Base-by-base conservation (phyloP, 2,113 vertebrate genomes). In the Thamnaconus septentrionalis region DNA sequence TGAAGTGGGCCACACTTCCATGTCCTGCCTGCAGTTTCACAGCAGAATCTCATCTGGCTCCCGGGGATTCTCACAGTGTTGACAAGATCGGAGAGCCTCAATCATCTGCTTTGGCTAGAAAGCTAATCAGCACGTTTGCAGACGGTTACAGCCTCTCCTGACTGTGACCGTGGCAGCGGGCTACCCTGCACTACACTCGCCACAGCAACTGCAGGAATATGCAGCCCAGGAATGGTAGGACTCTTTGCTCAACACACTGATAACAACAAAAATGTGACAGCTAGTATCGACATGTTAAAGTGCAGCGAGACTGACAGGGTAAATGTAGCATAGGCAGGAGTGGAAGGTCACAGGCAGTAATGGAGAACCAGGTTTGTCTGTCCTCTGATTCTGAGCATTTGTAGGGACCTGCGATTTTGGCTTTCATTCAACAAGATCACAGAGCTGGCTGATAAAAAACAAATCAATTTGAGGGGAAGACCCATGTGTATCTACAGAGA, bases 241-340 rank as follows among this genome's bases (percentile, higher is more conserved):
- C 8, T 54, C 12, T 63, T 56, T 3, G 39, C 50, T 6, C 11
- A 39, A 53, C 63, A 66, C 52, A 44, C 12, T 40, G 7, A n/a
- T 71, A 77, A 65, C 59, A 18, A 42, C 4, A 61, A 60, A 54
- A 12, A 67, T 75, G 55, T 59, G 6, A 65, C 56, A 53, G 51
- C 78, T 56, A 69, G 82, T 64, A 48, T 6, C 31, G 46, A 73
- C 78, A 58, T 44, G 83, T 49, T 54, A 41, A 12, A 18, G 41
- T 42, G 56, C 58, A 47, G 47, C 5, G 9, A 44, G 51, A 59
- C 31, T 8, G n/a, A 65, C 12, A 47, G 12, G 18, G 18, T 1
- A 31, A 31, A 31, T 8, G 46, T 3, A n/a, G 48, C 48, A 50
- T 5, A 50, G 10, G 9, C 9, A n/a, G n/a, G 48, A n/a, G 10